A percentile compares a stretch with the other conserved stretches of the same genome.
phyloP scores from a whole-genome alignment of 2,113 vertebrate genomes.

The Acanthisitta chloris region DNA sequence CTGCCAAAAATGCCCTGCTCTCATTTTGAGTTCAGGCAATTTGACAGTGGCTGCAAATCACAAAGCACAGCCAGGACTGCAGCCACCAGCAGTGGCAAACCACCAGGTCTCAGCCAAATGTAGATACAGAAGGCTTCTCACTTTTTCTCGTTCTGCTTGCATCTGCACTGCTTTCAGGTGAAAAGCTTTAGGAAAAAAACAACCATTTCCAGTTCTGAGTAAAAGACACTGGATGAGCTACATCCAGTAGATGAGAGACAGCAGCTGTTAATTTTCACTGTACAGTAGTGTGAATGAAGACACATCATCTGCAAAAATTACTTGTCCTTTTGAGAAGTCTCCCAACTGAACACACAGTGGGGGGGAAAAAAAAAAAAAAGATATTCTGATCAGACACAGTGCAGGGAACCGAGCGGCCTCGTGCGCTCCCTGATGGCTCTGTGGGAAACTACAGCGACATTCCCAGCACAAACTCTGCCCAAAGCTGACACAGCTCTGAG shows the following conservation, averaged over 20 bases:
- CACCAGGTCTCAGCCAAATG: background rate
- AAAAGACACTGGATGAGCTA: background rate
- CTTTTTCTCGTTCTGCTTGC: background rate
- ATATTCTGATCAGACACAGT: background rate
- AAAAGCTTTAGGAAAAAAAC: background rate
- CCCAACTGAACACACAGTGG: background rate
- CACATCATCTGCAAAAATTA: background rate
- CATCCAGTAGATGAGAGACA: background rate
- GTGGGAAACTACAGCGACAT: background rate
- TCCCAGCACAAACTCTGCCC: rapidly evolving
- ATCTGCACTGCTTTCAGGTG: background rate
- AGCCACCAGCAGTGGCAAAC: background rate
- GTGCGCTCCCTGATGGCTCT: slow-evolving; percentile 24
- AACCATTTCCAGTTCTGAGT: background rate
- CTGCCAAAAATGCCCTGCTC: background rate
- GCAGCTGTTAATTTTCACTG: background rate
- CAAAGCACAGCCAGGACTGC: background rate
- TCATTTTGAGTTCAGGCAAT: background rate
- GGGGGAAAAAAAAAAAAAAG: too few relatives aligned
- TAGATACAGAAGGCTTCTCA: background rate
- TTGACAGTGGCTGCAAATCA: background rate
- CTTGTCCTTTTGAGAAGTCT: background rate
- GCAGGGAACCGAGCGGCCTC: background rate
- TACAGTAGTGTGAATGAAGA: background rate
- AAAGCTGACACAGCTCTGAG: background rate